Conservation (phyloP, 2,888 invertebrate genomes). For the Acronicta psi region DNA sequence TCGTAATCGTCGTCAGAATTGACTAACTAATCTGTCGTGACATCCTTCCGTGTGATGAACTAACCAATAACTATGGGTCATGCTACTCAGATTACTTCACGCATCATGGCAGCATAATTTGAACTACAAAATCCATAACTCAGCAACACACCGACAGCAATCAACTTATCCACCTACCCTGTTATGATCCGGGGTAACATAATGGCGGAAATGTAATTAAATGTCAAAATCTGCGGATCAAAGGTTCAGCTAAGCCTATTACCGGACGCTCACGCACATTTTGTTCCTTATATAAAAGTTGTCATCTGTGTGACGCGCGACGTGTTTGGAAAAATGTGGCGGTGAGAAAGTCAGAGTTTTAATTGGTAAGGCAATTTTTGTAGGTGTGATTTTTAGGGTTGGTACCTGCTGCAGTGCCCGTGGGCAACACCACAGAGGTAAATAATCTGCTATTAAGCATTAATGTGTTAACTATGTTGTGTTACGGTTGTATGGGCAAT, state of each 20-base stretch:
- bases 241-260: slow-evolving; percentile 59
- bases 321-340: slow-evolving; percentile 8
- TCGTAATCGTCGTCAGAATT: no score
- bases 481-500: no score
- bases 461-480: no score
- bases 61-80: no score
- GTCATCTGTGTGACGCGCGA: slow-evolving; percentile 5
- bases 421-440: no score
- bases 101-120: slow-evolving; percentile 18
- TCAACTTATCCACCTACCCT: slow-evolving; percentile 19
- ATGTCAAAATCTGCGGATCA: slow-evolving; percentile 61
- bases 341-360: slow-evolving; percentile 5
- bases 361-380: slow-evolving; percentile 11
- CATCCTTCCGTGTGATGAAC: no score
- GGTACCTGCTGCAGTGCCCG: no score
- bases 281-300: slow-evolving; percentile 28
- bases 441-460: no score
- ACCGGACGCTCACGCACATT: slow-evolving; percentile 41
- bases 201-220: slow-evolving; percentile 61
- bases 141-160: slow-evolving; percentile 21
- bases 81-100: neutral
- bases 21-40: neutral
- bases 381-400: no score
- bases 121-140: slow-evolving; percentile 37
- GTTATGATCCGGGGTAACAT: slow-evolving; percentile 52